Evolutionary conservation across 2,113 vertebrate genomes (phyloP).

Genomic region (Peromyscus polionotus): DNA sequence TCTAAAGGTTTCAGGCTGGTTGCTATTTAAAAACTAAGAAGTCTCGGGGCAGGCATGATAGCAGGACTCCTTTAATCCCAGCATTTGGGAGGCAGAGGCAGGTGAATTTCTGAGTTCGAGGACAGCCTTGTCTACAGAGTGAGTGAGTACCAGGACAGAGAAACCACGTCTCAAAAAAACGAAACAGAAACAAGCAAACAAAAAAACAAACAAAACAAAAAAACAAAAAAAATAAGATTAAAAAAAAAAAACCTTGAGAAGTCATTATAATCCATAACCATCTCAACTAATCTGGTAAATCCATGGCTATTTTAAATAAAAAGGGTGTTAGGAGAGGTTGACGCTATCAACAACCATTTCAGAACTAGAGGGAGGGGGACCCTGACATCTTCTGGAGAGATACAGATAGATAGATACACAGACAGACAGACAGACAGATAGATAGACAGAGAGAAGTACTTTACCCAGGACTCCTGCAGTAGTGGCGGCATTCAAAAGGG

Average conservation of each 20-base stretch:
- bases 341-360: conserved; percentile 20
- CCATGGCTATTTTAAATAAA: conserved; percentile 37
- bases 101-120: background rate
- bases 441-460: conserved; percentile 62
- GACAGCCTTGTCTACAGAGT: background rate
- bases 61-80: background rate
- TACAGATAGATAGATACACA: background rate
- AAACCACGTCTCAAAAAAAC: background rate
- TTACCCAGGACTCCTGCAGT: conserved; percentile 78
- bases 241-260: background rate
- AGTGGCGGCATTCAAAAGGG: conserved; percentile 37
- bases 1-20: conserved; percentile 44
- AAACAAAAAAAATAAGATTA: background rate
- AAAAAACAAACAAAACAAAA: background rate
- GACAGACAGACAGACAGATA: background rate
- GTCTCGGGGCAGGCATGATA: background rate
- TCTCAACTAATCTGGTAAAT: conserved; percentile 10
- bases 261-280: conserved; percentile 15
- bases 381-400: background rate
- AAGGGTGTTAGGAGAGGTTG: background rate
- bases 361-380: background rate
- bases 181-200: background rate
- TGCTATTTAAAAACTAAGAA: background rate
- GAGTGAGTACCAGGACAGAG: background rate
- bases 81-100: background rate